Evolutionary conservation across 2,113 vertebrate genomes (phyloP), one percentile per base, ranked within the genome.

Genomic region (Lagopus leucura): DNA sequence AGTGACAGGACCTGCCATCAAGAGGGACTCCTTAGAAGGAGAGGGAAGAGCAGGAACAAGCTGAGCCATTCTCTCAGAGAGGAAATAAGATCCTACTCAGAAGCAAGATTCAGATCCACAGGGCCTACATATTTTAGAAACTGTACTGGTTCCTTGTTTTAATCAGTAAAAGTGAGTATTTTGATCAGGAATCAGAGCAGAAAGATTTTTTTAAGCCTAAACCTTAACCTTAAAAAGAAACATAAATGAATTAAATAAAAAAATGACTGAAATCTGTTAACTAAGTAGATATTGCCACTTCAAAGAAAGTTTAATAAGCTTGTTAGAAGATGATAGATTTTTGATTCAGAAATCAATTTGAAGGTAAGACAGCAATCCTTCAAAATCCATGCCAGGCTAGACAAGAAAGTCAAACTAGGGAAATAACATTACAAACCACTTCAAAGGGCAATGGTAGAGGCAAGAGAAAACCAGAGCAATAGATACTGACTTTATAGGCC

Each of bases 241-340:
- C 45, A 73, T 10, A 82, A 43, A 40, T 27, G 57, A 81, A 71
- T 11, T 64, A 82, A n/a, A 78, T 64, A 24, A 25, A 36, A 38
- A 42, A 90, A 80, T 2, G 1, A 47, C 32, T 72, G 28, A 77
- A 93, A 91, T 75, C 2, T 8, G 63, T 78, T 88, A 86, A 34
- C 30, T 79, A 91, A 86, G 82, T 32, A 88, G 69, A 74, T 71
- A 83, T 36, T 86, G 74, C 57, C 55, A 93, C 74, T 92, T 89
- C 73, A 90, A 88, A 91, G 63, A 22, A 79, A 82, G 42, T 48
- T 67, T 84, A 95, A 85, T 80, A 75, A 81, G 58, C 48, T 88
- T 60, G 66, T 78, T 64, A 94, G 89, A 92, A 3, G 65, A 72
- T 4, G 9, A 81, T 27, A 89, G 65, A 80, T 92, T 82, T 71